Evolutionary conservation across 2,888 invertebrate species (phyloP), one percentile per base, ranked within the genome.

Genomic region (Phyto melanocephala): DNA sequence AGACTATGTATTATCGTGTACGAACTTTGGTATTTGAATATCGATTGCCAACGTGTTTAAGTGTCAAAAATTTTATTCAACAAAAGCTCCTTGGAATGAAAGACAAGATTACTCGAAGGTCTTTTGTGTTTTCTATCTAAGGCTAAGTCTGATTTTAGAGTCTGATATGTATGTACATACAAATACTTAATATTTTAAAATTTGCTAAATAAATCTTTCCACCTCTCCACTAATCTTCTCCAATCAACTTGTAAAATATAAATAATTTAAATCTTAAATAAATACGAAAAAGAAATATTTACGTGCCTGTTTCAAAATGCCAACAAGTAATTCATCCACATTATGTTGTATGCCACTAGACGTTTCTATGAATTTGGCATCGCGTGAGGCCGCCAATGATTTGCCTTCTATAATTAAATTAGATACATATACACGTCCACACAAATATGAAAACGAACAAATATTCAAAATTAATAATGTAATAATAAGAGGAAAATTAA

Each of bases 271-370:
- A 33, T 22, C 20, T 28, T 28, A 42, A 54, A 60, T 28, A 47
- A 54, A 35, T 28, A 7, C 17, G 17, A 42, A 52, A 1, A 13
- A 50, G 13, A n/a, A 17, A 1, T n/a, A 40, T 28, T 20, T 65
- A 72, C 58, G 52, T 81, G 91, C 91, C 92, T 98, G 98, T 90
- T 97, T 97, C 56, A 98, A 93, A 85, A 97, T 95, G 2, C 98
- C 98, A 0, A 98, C 98, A 50, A 99, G 93, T 22, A 99, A 93
- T 90, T 99, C 98, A 91, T 99, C 98, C 20, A 99, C 97, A 89
- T 98, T 98, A 92, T 98, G 98, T 90, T 98, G 97, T 87, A 99
- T 96, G 0, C 98, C 98, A 75, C 97, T 96, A 0, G 98, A 98
- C 0, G 98, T 97, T 91, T 99, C 98, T 85, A 98, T 98, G 92